Evolutionary conservation across 2,113 vertebrate genomes (phyloP).

Genomic region (Oreocharis arfaki): DNA sequence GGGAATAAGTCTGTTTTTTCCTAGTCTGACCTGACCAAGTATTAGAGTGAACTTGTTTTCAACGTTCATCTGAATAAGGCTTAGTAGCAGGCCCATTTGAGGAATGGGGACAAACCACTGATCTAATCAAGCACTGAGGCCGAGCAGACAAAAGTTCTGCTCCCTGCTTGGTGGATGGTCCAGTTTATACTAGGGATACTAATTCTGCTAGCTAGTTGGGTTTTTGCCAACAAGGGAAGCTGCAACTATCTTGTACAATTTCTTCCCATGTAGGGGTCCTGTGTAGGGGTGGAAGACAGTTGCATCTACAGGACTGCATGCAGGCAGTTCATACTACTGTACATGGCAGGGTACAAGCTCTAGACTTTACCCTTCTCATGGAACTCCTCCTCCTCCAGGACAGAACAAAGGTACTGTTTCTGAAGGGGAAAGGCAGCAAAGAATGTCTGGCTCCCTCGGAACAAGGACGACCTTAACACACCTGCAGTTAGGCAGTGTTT

Average conservation of each 20-base stretch:
- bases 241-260: not conserved
- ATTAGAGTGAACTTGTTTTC: not conserved
- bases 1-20: not conserved
- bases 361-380: not conserved
- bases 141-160: not conserved
- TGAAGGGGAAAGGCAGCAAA: not conserved
- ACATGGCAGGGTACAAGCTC: not conserved
- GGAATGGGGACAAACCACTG: not conserved
- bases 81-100: not conserved
- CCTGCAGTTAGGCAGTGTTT: not conserved
- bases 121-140: not conserved
- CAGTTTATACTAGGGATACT: not conserved
- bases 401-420: not conserved
- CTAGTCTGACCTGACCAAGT: not conserved
- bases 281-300: not conserved
- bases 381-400: not conserved
- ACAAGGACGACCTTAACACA: not conserved
- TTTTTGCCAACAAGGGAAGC: not conserved
- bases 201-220: not conserved
- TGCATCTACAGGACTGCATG: not conserved
- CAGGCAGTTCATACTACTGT: not conserved
- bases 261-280: not conserved
- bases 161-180: not conserved
- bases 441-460: not conserved
- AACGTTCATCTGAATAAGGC: not conserved